Evolutionary conservation across 2,113 vertebrate genomes (phyloP).

Genomic region (Thamnophis sirtalis): DNA sequence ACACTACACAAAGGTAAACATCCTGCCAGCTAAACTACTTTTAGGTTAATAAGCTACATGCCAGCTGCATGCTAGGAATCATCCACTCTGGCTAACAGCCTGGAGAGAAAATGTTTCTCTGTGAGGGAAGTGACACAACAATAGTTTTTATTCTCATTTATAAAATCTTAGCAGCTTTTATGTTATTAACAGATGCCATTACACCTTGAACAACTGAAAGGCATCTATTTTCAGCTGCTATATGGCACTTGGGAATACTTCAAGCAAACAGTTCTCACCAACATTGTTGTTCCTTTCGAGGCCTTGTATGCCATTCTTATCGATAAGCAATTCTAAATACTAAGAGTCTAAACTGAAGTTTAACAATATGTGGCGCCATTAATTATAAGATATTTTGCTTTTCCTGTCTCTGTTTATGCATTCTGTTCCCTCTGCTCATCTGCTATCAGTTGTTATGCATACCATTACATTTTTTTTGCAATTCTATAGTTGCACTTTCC

Average conservation of each 20-base stretch:
- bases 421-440: background rate
- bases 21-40: background rate
- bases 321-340: background rate
- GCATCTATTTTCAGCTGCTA: slow-evolving; percentile 1
- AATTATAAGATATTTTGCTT: background rate
- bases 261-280: background rate
- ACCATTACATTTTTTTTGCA: background rate
- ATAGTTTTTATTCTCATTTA: slow-evolving; percentile 8
- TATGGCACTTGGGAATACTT: background rate
- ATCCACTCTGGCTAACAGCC: background rate
- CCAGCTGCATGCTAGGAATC: background rate
- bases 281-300: background rate
- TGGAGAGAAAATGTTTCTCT: slow-evolving; percentile 5
- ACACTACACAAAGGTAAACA: background rate
- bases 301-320: background rate
- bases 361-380: background rate
- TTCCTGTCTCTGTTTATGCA: background rate
- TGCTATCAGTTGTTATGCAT: background rate
- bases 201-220: slow-evolving; percentile 12
- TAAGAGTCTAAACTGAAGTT: background rate
- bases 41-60: slow-evolving; percentile 3
- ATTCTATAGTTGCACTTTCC: background rate
- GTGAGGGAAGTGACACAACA: background rate
- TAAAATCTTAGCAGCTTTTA: slow-evolving; percentile 6
- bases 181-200: slow-evolving; percentile 16